A percentile compares a stretch with the other conserved stretches of the same genome.
Conservation (phyloP, 2,797 vertebrate genomes). For the Anas flavirostris region DNA sequence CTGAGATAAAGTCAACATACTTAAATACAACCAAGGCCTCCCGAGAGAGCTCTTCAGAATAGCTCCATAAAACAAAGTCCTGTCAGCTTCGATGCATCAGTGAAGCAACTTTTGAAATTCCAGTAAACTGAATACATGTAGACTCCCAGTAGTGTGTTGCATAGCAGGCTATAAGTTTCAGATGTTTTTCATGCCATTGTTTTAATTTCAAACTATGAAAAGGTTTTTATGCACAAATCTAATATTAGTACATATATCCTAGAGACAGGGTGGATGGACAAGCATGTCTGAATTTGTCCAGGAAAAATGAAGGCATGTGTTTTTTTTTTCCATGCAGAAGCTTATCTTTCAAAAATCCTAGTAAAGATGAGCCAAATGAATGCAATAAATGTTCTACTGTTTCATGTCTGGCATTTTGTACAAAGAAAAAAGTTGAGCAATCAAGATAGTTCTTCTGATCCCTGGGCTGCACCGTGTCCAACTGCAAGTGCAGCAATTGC, state of each 20-base stretch:
- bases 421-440: constrained; percentile 1
- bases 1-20: neutral
- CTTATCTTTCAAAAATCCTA: constrained; percentile 44
- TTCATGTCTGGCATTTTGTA: constrained; percentile 43
- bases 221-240: neutral
- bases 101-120: neutral
- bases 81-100: neutral
- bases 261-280: neutral
- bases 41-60: neutral
- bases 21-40: neutral
- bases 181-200: constrained; percentile 1
- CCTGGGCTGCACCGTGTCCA: neutral
- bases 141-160: neutral
- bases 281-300: constrained; percentile 7
- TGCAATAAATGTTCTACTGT: constrained; percentile 48
- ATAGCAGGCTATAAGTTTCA: neutral
- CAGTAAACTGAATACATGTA: neutral
- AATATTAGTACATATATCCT: constrained; percentile 1
- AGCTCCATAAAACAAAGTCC: neutral
- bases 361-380: constrained; percentile 47
- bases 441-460: constrained; percentile 48
- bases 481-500: neutral
- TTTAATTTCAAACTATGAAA: constrained; percentile 13
- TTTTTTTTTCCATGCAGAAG: neutral
- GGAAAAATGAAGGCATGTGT: constrained; percentile 5